Conservation (phyloP, 2,797 vertebrate species). For the Typhlichthys eigenmanni region DNA sequence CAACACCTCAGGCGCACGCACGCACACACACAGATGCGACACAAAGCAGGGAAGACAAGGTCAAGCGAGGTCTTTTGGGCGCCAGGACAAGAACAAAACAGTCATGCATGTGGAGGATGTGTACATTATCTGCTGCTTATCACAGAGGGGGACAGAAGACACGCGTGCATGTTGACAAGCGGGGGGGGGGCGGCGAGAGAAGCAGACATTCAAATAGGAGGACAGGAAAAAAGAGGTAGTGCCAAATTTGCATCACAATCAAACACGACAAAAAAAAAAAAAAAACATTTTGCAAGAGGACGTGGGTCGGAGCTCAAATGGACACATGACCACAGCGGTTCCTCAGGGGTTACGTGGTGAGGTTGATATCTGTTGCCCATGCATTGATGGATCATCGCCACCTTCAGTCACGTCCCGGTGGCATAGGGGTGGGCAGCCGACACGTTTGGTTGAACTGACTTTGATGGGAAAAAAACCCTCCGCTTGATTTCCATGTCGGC, state of each 20-base stretch:
- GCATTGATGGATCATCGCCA: slow-evolving; percentile 63
- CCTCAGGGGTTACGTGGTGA: slow-evolving; percentile 57
- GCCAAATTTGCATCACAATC: slow-evolving; percentile 15
- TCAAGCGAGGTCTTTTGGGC: slow-evolving; percentile 50
- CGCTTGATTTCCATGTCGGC: slow-evolving; percentile 35
- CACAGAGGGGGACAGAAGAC: slow-evolving; percentile 62
- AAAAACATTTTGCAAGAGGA: slow-evolving; percentile 36
- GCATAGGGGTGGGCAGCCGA: slow-evolving; percentile 41
- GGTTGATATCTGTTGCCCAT: slow-evolving; percentile 65
- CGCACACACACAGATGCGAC: slow-evolving; percentile 43
- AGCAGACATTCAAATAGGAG: no score
- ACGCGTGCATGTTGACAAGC: slow-evolving; percentile 41
- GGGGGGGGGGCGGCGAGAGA: slow-evolving; percentile 9
- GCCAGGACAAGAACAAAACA: slow-evolving; percentile 54
- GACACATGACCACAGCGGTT: slow-evolving; percentile 27
- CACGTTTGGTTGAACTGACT: slow-evolving; percentile 7
- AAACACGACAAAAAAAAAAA: background rate
- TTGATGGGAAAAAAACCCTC: slow-evolving; percentile 3
- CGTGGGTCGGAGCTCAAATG: slow-evolving; percentile 41
- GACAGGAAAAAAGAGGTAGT: no score
- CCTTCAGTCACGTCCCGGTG: slow-evolving; percentile 60
- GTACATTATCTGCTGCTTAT: slow-evolving; percentile 72
- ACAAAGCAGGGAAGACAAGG: slow-evolving; percentile 37
- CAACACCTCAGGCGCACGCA: slow-evolving; percentile 26
- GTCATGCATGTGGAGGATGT: slow-evolving; percentile 55